These are phyloP conservation scores for Drosophila ezoana DNA, from an alignment of 2,888 invertebrate genomes.

Conservation along the genomic window DNA sequence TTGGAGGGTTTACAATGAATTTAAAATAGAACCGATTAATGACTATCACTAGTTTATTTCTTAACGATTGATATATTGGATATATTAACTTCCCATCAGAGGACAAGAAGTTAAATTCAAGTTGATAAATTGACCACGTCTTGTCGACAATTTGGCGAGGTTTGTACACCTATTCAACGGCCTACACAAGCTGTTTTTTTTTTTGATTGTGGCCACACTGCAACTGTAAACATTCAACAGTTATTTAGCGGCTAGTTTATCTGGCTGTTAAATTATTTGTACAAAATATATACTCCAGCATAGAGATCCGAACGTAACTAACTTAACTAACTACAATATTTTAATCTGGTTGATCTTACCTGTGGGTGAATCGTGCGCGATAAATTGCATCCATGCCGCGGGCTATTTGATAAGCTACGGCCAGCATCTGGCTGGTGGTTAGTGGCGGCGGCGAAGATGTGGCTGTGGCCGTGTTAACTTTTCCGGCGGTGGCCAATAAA, in stretches of 20 bases:
- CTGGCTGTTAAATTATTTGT: neutral
- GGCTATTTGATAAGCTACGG: conserved; percentile 91
- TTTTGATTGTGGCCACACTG: neutral
- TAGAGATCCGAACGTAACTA: too few relatives aligned
- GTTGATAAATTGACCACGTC: neutral
- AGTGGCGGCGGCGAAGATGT: conserved; percentile 87
- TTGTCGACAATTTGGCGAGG: neutral
- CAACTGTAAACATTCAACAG: neutral
- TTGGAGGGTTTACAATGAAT: conserved; percentile 5
- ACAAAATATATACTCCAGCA: neutral
- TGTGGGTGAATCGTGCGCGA: conserved; percentile 92
- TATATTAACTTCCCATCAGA: too few relatives aligned
- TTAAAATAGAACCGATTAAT: conserved; percentile 34
- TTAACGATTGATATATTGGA: conserved; percentile 2
- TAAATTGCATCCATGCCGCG: conserved; percentile 92
- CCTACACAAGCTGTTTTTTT: neutral
- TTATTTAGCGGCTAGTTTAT: neutral
- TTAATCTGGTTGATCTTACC: conserved; percentile 83
- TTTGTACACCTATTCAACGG: neutral
- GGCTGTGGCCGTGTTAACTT: conserved; percentile 80
- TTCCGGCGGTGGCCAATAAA: conserved; percentile 87
- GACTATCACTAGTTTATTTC: conserved; percentile 14
- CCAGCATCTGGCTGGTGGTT: conserved; percentile 88
- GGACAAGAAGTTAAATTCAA: neutral
- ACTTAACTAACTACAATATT: neutral